Evolutionary conservation across 1,140 invertebrate genomes (phyloP), one percentile per base, ranked within the genome.

Genomic region (Lepidurus arcticus): DNA sequence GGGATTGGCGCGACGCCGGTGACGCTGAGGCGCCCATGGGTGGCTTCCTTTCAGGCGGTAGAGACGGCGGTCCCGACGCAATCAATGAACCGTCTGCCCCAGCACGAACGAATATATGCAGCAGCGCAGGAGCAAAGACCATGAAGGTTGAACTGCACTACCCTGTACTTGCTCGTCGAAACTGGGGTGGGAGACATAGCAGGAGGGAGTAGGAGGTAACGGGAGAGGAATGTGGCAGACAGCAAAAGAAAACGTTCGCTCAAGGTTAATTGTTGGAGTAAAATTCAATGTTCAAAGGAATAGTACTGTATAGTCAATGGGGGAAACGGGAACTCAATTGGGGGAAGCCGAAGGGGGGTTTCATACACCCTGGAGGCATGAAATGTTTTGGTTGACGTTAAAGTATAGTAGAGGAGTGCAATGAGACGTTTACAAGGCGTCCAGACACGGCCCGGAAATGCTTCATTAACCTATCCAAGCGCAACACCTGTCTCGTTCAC

Each of bases 221-320:
- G 9, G 53, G 53, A 1, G 1, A 65, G 53, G 9, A 7, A 13
- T 13, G 13, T 7, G 53, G 53, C 9, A n/a, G 53, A 16, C 16
- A 7, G 75, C 21, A 21, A 11, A 44, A 21, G 44, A 76, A 76
- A 76, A 42, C 16, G 42, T 47, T 45, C 75, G 75, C 75, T 42
- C 43, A 44, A 76, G 75, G 47, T 76, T 44, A 21, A 45, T 76
- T 47, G 43, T 47, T 21, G 75, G 74, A 44, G 74, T 44, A 11
- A 10, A 7, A 75, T n/a, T 8, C n/a, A 75, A 1, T 24, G 74
- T 42, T 24, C 10, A 42, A 44, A 44, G 34, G 34, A 16, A 44
- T 24, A 44, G 24, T 42, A 13, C 6, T 44, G 26, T 24, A 26
- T 34, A 3, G 43, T 43, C 42, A 45, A 21, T 44, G 43, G 43